These are phyloP conservation scores for Acromyrmex echinatior DNA, from an alignment of 1,140 invertebrate genomes.

Conservation along the genomic window DNA sequence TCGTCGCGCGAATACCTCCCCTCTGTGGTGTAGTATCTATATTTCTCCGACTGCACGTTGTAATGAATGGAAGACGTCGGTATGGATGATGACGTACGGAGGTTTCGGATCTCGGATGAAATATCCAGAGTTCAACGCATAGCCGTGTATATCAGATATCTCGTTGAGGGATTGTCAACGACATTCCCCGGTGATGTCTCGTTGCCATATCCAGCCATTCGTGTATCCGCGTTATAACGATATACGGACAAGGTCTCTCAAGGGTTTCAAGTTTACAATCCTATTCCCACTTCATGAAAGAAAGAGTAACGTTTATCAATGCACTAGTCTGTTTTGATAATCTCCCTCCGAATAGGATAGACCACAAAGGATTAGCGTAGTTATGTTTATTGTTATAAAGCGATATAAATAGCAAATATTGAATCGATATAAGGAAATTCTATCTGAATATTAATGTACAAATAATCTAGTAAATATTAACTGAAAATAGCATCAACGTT, in stretches of 20 bases:
- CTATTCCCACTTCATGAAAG: conserved; percentile 21
- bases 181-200: conserved; percentile 63
- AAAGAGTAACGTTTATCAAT: conserved; percentile 31
- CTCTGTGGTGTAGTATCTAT: conserved; percentile 17
- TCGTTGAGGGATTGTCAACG: conserved; percentile 70
- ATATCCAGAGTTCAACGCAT: conserved; percentile 64
- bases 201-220: conserved; percentile 26
- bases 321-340: neutral
- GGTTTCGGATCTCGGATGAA: conserved; percentile 60
- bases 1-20: neutral
- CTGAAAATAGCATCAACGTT: too few relatives aligned
- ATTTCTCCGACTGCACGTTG: conserved; percentile 37
- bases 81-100: conserved; percentile 69
- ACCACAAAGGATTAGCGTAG: neutral
- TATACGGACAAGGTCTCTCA: conserved; percentile 17
- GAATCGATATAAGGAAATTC: neutral
- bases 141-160: conserved; percentile 56
- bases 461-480: neutral
- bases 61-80: conserved; percentile 74
- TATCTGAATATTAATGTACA: neutral
- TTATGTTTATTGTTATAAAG: neutral
- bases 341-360: neutral
- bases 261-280: conserved; percentile 35
- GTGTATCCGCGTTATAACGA: conserved; percentile 53
- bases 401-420: neutral